Conservation (phyloP, 2,888 invertebrate species). For the Trissonchulus latispiculum region DNA sequence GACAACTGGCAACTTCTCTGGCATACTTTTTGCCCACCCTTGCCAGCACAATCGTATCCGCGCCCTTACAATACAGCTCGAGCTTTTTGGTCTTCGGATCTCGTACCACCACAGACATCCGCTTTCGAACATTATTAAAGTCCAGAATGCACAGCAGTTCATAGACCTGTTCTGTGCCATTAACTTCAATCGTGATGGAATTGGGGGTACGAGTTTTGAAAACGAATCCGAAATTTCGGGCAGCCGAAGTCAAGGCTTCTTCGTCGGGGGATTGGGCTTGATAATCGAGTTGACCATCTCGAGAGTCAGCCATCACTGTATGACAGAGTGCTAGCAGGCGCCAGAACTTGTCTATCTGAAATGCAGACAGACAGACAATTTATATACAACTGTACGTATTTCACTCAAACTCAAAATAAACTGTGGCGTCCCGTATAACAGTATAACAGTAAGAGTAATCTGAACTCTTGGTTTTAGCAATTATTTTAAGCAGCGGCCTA, state of each 20-base stretch:
- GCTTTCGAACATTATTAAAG: slow-evolving; percentile 95
- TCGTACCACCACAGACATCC: slow-evolving; percentile 74
- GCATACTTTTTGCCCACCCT: slow-evolving; percentile 52
- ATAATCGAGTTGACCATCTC: slow-evolving; percentile 58
- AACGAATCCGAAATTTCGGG: slow-evolving; percentile 95
- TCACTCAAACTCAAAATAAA: too few relatives aligned
- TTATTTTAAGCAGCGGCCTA: too few relatives aligned
- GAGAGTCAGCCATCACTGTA: slow-evolving; percentile 76
- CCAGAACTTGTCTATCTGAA: slow-evolving; percentile 46
- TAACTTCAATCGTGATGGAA: slow-evolving; percentile 56
- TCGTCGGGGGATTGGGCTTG: slow-evolving; percentile 96
- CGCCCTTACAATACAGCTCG: slow-evolving; percentile 85
- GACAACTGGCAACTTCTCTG: slow-evolving; percentile 18
- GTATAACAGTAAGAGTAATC: too few relatives aligned
- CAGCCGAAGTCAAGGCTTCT: slow-evolving; percentile 89
- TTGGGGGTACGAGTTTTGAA: slow-evolving; percentile 58
- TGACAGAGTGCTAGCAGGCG: slow-evolving; percentile 86
- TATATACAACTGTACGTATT: too few relatives aligned
- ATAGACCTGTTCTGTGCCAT: slow-evolving; percentile 56
- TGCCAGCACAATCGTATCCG: slow-evolving; percentile 94
- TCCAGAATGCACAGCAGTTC: slow-evolving; percentile 94
- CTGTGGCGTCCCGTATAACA: too few relatives aligned
- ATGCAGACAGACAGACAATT: too few relatives aligned
- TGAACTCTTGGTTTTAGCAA: too few relatives aligned
- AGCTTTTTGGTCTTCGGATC: slow-evolving; percentile 44